Evolutionary conservation across 2,888 invertebrate genomes (phyloP), one percentile per base, ranked within the genome.

Genomic region (Nephrotoma appendiculata): DNA sequence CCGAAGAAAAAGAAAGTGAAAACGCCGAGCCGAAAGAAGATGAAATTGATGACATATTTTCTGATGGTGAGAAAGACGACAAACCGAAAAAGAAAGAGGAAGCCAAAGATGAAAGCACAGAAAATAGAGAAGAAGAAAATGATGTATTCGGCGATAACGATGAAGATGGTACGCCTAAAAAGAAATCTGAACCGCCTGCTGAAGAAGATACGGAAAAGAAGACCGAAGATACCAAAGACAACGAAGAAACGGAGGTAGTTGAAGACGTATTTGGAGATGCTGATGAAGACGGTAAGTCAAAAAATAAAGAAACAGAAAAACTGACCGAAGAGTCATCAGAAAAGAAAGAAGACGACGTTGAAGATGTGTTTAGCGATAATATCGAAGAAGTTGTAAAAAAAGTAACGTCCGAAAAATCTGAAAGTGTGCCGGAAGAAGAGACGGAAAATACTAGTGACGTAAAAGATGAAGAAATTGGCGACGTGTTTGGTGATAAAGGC

Each of bases 11-110:
- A 19, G 83, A 48, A 43, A n/a, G 85, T 6, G 44, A 90, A 89
- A 87, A 87, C 90, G 87, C 90, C 89, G 87, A 91, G 90, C 88
- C 90, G 90, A 83, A 86, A 86, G 86, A 86, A 57, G 84, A 52
- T 2, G 11, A 44, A n/a, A 19, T 41, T 43, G 86, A 86, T 48
- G 48, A 86, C 86, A n/a, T 84, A 57, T 41, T 83, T 19, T 86
- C 85, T 52, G 86, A 19, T 84, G 85, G 86, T 42, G 83, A 86
- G 11, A 48, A 87, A 57, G 48, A 12, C 7, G 84, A 83, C 12
- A 41, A 84, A 15, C 15, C 41, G 42, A 43, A 86, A 86, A 84
- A 84, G 42, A 43, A 42, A 42, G 84, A 42, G 12, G 15, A 3
- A 7, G 41, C 5, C 4, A 42, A 5, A 41, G 57, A 45, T 6